Evolutionary conservation across 2,888 invertebrate genomes (phyloP).

Genomic region (Ophioninae sp.): DNA sequence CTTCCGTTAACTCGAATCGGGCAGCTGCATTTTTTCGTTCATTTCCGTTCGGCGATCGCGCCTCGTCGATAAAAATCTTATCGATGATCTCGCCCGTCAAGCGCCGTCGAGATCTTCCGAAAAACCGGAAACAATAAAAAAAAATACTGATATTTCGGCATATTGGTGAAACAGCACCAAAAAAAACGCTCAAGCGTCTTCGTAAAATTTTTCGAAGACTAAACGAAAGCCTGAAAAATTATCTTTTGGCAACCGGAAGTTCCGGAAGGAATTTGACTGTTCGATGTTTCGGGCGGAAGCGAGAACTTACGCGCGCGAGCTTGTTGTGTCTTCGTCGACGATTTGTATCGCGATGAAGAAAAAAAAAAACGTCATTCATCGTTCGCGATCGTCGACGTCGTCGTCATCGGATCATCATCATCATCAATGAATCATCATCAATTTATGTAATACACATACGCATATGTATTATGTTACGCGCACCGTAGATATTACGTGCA

Average conservation of each 20-base stretch:
- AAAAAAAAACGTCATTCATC: not conserved
- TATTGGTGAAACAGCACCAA: not conserved
- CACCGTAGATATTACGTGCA: slow-evolving; percentile 67
- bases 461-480: slow-evolving; percentile 54
- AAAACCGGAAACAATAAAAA: not conserved
- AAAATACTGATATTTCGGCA: too few species aligned
- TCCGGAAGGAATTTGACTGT: not conserved
- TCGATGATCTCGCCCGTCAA: not conserved
- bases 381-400: not conserved
- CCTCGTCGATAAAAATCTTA: not conserved
- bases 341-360: not conserved
- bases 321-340: not conserved
- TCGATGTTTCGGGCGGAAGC: not conserved
- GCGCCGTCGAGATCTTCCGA: not conserved
- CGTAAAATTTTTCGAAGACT: not conserved
- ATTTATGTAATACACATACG: slow-evolving; percentile 37
- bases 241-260: too few species aligned
- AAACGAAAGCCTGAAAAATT: not conserved
- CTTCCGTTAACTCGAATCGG: not conserved
- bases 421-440: slow-evolving; percentile 61
- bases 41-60: not conserved
- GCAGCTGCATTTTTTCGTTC: not conserved
- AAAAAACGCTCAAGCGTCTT: not conserved
- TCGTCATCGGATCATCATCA: slow-evolving; percentile 50
- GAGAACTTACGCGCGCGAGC: not conserved